Base-by-base conservation (phyloP, 2,888 invertebrate species). In the Coleophora deauratella region DNA sequence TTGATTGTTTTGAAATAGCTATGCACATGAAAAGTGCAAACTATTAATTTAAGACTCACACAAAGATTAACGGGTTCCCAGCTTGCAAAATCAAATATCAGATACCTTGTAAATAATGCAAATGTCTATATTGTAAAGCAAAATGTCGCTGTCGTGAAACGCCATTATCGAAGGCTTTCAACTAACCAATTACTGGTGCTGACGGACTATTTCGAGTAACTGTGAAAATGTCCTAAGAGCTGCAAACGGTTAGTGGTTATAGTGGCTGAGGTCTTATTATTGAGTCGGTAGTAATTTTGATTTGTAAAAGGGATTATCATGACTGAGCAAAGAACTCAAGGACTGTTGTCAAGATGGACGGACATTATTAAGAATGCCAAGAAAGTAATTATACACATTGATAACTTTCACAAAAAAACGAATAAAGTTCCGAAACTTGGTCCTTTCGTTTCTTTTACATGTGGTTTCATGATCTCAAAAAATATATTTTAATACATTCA, bases 101-200 rank as follows among this genome's bases (percentile, higher is more conserved):
- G 27, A 33, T 36, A 42, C 42, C 35, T 42, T 45, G 56, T 51
- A 51, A 60, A 52, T 55, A 48, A 49, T 45, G 49, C 46, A 30
- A 49, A 52, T 52, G 57, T 52, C 55, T 57, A 50, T 50, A 50
- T 54, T 52, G 46, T 53, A 21, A 21, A 49, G 50, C 52, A 45
- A 49, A 52, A 54, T 57, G 55, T 53, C 61, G 44, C 15, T 10
- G 28, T 33, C 37, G 41, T 30, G 32, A 38, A 42, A 52, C 55
- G 52, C 50, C 55, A 54, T 52, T 46, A 51, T 50, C 41, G 46
- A 42, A 45, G 28, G 47, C 47, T 49, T 55, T 54, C 46, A 50
- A 53, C 35, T 37, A 9, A 40, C 50, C 57, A 59, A 62, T 60
- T 55, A 60, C 55, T 44, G 40, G 37, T 33, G 45, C 40, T 52